Conservation (phyloP, 2,113 vertebrate genomes). For the Cyanoramphus novaezelandiae region DNA sequence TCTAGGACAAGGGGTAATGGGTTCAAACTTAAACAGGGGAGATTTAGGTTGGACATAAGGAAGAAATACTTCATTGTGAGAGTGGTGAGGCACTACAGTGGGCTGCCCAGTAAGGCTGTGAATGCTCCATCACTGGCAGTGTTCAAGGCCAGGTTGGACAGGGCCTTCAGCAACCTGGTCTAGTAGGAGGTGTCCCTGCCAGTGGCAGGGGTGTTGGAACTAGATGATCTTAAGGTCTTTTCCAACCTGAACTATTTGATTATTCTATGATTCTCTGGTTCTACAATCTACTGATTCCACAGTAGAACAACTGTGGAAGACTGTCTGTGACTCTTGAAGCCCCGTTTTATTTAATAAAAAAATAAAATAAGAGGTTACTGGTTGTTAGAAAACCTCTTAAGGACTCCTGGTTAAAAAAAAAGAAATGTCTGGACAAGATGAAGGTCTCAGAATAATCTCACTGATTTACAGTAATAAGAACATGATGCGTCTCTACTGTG, state of each 20-base stretch:
- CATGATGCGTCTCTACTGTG: background rate
- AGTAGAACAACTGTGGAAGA: background rate
- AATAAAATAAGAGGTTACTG: background rate
- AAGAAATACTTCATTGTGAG: background rate
- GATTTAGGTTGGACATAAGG: background rate
- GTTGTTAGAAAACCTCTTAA: background rate
- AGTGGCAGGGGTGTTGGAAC: background rate
- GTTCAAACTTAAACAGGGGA: background rate
- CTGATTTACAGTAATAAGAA: background rate
- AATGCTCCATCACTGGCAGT: background rate
- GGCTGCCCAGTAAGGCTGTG: background rate
- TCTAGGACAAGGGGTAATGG: background rate
- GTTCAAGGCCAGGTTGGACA: background rate
- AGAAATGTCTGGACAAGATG: rapidly evolving
- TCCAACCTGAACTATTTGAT: background rate
- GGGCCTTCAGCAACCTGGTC: background rate
- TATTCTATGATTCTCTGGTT: background rate
- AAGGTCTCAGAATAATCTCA: background rate
- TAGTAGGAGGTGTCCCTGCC: background rate
- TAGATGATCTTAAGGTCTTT: background rate
- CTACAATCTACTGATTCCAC: background rate
- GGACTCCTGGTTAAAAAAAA: background rate
- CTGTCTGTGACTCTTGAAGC: background rate
- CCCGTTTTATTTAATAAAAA: background rate
- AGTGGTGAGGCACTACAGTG: background rate